phyloP scores from a whole-genome alignment of 2,797 vertebrate species.

The Nyctibius grandis region DNA sequence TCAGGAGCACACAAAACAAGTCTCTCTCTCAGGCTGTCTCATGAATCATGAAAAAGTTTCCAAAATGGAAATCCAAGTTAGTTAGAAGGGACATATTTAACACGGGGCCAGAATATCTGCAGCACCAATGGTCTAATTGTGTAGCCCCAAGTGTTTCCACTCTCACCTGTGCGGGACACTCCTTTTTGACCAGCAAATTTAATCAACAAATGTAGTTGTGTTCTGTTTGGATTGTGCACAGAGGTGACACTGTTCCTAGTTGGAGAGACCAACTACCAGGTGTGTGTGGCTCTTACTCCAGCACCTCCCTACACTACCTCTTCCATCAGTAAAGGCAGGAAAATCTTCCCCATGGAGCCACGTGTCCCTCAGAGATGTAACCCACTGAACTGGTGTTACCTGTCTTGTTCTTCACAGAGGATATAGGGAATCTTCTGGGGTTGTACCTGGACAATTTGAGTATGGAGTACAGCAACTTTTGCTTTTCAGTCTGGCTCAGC shows the following conservation, averaged over 20 bases:
- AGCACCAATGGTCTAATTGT: neutral
- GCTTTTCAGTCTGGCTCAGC: neutral
- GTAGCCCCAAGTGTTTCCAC: neutral
- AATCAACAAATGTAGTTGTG: neutral
- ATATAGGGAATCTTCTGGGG: neutral
- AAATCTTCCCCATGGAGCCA: neutral
- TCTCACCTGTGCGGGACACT: neutral
- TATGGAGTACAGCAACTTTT: neutral
- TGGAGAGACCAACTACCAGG: neutral
- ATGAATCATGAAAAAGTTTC: neutral
- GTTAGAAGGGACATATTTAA: neutral
- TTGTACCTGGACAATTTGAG: neutral
- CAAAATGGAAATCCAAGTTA: neutral
- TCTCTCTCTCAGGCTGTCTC: neutral
- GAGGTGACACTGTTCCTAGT: neutral
- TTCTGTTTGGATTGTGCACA: neutral
- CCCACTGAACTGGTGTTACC: neutral
- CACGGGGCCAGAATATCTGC: neutral
- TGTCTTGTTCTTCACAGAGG: neutral
- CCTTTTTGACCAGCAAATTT: neutral
- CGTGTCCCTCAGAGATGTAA: accelerated
- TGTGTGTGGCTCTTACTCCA: neutral
- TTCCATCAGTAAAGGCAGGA: neutral
- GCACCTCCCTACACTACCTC: neutral
- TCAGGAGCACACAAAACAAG: neutral